A percentile compares a stretch with the other conserved stretches of the same genome.
These are phyloP conservation scores for Ivindomyrus marchei DNA, from an alignment of 2,113 vertebrate species.

Conservation along the genomic window DNA sequence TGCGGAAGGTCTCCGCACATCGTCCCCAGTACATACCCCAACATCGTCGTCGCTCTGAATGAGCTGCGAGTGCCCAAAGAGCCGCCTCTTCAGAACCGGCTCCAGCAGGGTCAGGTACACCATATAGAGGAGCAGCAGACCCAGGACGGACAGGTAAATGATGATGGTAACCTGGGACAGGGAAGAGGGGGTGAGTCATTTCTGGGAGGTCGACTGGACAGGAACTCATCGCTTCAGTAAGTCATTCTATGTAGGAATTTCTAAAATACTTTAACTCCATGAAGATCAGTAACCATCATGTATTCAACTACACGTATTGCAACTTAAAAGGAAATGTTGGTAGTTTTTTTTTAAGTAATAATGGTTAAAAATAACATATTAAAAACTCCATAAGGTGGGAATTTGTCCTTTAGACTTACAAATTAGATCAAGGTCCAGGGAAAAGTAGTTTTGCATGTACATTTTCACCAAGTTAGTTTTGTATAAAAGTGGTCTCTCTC, in stretches of 20 bases:
- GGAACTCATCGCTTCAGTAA: neutral
- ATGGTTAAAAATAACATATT: neutral
- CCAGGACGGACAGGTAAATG: slow-evolving; percentile 92
- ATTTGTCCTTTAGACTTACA: neutral
- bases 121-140: slow-evolving; percentile 93
- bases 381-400: neutral
- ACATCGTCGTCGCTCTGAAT: slow-evolving; percentile 84
- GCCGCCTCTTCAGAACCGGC: slow-evolving; percentile 87
- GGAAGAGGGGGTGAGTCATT: neutral
- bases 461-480: neutral
- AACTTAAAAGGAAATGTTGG: neutral
- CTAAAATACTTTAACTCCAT: neutral
- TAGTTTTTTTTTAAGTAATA: neutral
- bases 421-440: neutral
- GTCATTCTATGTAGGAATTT: neutral
- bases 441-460: neutral
- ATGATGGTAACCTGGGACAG: slow-evolving; percentile 84
- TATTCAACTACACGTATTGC: neutral
- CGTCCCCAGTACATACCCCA: slow-evolving; percentile 68
- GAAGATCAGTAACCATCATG: neutral
- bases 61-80: slow-evolving; percentile 92
- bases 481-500: neutral
- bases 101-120: slow-evolving; percentile 92
- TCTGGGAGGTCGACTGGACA: neutral
- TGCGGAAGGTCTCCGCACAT: neutral